Evolutionary conservation across 2,797 vertebrate genomes (phyloP).

Genomic region (Helostoma temminkii): DNA sequence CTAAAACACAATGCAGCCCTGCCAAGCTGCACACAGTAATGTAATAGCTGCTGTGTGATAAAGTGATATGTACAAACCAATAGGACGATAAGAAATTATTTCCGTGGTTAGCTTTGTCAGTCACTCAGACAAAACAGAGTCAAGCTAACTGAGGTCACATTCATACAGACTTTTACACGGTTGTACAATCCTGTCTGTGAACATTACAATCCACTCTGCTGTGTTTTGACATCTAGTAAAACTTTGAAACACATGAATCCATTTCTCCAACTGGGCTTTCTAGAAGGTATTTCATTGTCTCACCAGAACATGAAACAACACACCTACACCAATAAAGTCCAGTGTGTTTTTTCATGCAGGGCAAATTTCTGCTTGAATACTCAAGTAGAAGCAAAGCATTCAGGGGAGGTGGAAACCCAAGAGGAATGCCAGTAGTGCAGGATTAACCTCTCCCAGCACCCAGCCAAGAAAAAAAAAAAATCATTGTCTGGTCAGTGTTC

Average conservation of each 20-base stretch:
- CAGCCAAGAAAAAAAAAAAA: constrained; percentile 52
- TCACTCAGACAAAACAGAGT: constrained; percentile 33
- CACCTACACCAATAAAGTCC: too few relatives aligned
- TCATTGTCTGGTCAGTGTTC: constrained; percentile 35
- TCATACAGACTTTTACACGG: not conserved
- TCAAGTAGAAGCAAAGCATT: constrained; percentile 57
- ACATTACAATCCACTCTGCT: too few relatives aligned
- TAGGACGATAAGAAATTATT: constrained; percentile 59
- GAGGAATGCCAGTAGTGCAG: constrained; percentile 53
- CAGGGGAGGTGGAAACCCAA: constrained; percentile 61
- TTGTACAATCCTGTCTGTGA: not conserved
- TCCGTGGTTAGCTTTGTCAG: constrained; percentile 54
- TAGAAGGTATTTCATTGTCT: too few relatives aligned
- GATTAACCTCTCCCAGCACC: constrained; percentile 68
- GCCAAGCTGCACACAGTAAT: constrained; percentile 45
- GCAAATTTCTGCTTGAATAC: not conserved
- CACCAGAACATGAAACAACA: too few relatives aligned
- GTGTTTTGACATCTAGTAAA: too few relatives aligned
- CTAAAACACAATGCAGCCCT: constrained; percentile 60
- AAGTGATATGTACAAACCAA: constrained; percentile 59
- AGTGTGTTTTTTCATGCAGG: too few relatives aligned
- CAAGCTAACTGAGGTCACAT: not conserved
- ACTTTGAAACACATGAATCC: too few relatives aligned
- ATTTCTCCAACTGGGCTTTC: too few relatives aligned
- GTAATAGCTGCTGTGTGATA: constrained; percentile 60